Evolutionary conservation across 1,140 invertebrate genomes (phyloP), one percentile per base, ranked within the genome.

Genomic region (Panagrolaimus sp.): DNA sequence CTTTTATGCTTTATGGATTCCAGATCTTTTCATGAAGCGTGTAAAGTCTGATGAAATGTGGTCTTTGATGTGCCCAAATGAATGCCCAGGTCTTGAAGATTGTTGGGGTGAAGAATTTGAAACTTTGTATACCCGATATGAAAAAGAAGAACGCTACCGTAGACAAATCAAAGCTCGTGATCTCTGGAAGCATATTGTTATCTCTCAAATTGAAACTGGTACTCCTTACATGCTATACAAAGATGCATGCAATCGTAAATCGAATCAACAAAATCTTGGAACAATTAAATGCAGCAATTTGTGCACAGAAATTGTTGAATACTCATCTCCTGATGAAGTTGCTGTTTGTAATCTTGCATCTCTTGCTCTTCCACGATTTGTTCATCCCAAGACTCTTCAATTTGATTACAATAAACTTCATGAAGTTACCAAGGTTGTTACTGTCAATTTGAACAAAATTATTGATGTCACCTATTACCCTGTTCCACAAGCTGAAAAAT

Each of bases 281-380:
- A 98, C 94, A 8, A 97, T 98, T 71, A 96, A 95, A 85, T 93
- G 93, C 83, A 95, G 92, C 73, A 98, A 98, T 85, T 86, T 98
- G n/a, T 98, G 94, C 83, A 97, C 95, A 1, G 96, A 98, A 88
- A 93, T 98, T 79, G 88, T 98, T 1, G 89, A 97, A 84, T 97
- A 95, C 83, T 85, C 79, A 58, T 89, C 90, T 38, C 85, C 89
- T 2, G 91, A 96, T 85, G 94, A 97, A 88, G 75, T 96, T 38
- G 96, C 94, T 26, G 95, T 97, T 0, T 98, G 96, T 84, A 98
- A 97, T 87, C 87, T 98, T 78, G 95, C 94, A 1, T 98, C 94
- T 0, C 91, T 98, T 74, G 94, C 95, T 15, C 85, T 98, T 0
- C 96, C 95, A 82, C 92, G 91, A 89, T 98, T 92, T 86, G 91